These are phyloP conservation scores for Xiphophorus maculatus DNA, from an alignment of 2,113 vertebrate species.

Conservation along the genomic window DNA sequence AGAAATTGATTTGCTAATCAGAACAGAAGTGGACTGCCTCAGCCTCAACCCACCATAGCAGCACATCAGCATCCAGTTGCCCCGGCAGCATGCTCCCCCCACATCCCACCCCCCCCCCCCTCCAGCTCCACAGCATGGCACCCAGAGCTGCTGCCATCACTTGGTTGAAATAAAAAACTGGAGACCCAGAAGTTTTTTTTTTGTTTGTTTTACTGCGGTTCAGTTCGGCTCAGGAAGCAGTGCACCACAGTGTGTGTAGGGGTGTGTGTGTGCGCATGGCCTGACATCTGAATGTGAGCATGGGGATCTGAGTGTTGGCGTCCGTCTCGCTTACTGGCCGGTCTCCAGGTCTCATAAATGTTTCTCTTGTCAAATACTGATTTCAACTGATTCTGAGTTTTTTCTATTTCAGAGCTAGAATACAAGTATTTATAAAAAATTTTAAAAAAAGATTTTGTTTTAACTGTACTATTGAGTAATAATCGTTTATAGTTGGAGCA, in stretches of 20 bases:
- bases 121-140: slow-evolving; percentile 51
- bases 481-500: too few species aligned
- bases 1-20: neutral
- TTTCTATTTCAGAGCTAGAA: neutral
- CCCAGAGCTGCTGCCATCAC: slow-evolving; percentile 19
- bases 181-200: neutral
- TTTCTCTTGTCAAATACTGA: neutral
- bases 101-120: neutral
- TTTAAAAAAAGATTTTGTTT: too few species aligned
- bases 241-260: slow-evolving; percentile 29
- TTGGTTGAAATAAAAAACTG: neutral
- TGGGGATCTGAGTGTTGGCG: slow-evolving; percentile 36
- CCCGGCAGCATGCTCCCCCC: slow-evolving; percentile 56
- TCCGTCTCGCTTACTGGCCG: slow-evolving; percentile 6
- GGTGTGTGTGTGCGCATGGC: slow-evolving; percentile 51
- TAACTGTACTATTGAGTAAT: too few species aligned
- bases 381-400: neutral
- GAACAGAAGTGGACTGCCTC: neutral
- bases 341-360: neutral
- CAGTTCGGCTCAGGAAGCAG: slow-evolving; percentile 20
- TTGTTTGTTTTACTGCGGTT: slow-evolving; percentile 4
- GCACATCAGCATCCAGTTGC: slow-evolving; percentile 16
- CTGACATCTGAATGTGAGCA: slow-evolving; percentile 54
- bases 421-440: neutral
- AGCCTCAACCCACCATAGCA: slow-evolving; percentile 32